Evolutionary conservation across 2,113 vertebrate species (phyloP).

Genomic region (Danio rerio): DNA sequence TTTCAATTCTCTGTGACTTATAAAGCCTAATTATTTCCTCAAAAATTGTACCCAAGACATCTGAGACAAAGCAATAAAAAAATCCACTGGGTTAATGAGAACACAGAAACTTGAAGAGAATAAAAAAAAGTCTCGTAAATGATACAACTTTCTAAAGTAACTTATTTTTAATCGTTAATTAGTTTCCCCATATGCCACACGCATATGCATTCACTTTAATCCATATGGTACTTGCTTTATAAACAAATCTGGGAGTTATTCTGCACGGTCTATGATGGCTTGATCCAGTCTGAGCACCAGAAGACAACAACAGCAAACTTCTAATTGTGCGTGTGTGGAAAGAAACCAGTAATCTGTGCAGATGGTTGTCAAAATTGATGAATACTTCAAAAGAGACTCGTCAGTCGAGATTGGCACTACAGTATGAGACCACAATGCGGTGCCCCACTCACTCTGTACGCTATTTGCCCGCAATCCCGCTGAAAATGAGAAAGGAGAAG

Average conservation of each 20-base stretch:
- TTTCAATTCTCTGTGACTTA: no score
- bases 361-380: constrained; percentile 61
- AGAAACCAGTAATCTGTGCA: constrained; percentile 41
- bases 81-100: neutral
- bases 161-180: constrained; percentile 50
- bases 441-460: constrained; percentile 29
- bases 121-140: constrained; percentile 20
- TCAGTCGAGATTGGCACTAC: constrained; percentile 34
- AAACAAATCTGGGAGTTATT: constrained; percentile 39
- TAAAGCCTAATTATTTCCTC: no score
- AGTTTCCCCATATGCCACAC: constrained; percentile 50
- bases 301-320: constrained; percentile 37
- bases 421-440: constrained; percentile 27
- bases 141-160: constrained; percentile 38
- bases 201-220: constrained; percentile 39
- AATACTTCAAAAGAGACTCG: constrained; percentile 34
- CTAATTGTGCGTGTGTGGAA: constrained; percentile 50
- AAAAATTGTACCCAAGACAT: neutral
- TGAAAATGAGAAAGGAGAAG: constrained; percentile 35
- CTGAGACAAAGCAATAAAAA: neutral
- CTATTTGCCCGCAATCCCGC: constrained; percentile 15
- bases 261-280: neutral
- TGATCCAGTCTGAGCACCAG: constrained; percentile 40
- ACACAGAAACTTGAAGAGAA: constrained; percentile 29
- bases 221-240: constrained; percentile 53